Base-by-base conservation (phyloP, 2,797 vertebrate species). In the Xenops minutus region DNA sequence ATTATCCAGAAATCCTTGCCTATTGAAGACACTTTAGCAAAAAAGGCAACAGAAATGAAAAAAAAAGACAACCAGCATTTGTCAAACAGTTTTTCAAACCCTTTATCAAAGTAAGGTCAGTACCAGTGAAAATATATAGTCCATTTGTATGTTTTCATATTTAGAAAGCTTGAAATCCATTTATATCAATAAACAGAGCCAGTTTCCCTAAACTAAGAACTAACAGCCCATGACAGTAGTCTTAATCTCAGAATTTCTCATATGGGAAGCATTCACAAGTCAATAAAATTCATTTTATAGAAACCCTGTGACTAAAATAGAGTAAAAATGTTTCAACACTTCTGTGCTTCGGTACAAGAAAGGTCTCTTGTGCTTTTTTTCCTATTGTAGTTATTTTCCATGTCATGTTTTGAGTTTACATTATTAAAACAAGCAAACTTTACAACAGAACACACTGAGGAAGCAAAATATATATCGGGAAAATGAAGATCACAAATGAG, bases 81-180 rank as follows among this genome's bases (percentile, higher is more conserved):
- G 14, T 48, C 80, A 79, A 72, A 58, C 17, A 75, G n/a, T 48
- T 88, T 89, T 94, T 51, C 69, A 78, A 87, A 83, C 3, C 17
- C 34, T 32, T 80, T 54, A 37, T 54, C 89, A 72, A 11, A 89
- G 29, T 29, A 55, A 92, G 71, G 64, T 67, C 78, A 39, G 48
- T 21, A 41, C 10, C 30, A 71, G 56, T 32, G 56, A 80, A 71
- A 63, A 85, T 46, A 37, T 16, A 64, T 12, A 48, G 8, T 10
- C 56, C 22, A 46, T 39, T 82, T 43, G n/a, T 9, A 51, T 19
- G 41, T 79, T 84, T 85, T 64, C 5, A 1, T 86, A 74, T 54
- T 93, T 61, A 44, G 29, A 81, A 79, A 63, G 66, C 30, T 30
- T 61, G 21, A 61, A 75, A 94, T 64, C 37, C 52, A 81, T 92